These are phyloP conservation scores for Anas bernieri DNA, from an alignment of 2,797 vertebrate genomes.

Conservation along the genomic window DNA sequence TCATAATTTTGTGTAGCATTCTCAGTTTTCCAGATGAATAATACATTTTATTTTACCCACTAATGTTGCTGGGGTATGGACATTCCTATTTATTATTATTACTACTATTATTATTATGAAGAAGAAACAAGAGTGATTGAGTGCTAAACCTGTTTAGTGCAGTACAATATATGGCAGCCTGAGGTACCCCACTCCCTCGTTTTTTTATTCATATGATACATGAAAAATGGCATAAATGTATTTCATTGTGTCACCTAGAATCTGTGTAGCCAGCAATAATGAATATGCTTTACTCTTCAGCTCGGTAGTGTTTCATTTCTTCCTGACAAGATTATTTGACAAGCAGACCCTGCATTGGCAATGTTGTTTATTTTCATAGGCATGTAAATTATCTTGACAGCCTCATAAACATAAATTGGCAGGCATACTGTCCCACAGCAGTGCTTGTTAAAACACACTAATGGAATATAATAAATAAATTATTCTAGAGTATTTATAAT, in stretches of 20 bases:
- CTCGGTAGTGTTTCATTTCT: slow-evolving; percentile 79
- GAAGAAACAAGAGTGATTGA: slow-evolving; percentile 54
- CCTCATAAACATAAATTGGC: slow-evolving; percentile 85
- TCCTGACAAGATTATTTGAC: slow-evolving; percentile 82
- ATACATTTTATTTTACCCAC: slow-evolving; percentile 69
- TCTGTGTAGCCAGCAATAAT: slow-evolving; percentile 78
- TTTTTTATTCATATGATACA: slow-evolving; percentile 78
- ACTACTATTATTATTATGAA: slow-evolving; percentile 44
- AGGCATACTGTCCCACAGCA: slow-evolving; percentile 79
- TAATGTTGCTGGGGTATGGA: slow-evolving; percentile 24
- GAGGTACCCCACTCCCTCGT: slow-evolving; percentile 66
- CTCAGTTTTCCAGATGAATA: slow-evolving; percentile 71
- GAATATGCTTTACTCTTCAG: slow-evolving; percentile 77
- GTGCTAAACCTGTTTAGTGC: slow-evolving; percentile 70
- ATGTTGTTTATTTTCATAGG: slow-evolving; percentile 82
- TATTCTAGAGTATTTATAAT: slow-evolving; percentile 69
- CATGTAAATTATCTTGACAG: slow-evolving; percentile 85
- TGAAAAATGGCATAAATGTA: slow-evolving; percentile 79
- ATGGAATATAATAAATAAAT: slow-evolving; percentile 84
- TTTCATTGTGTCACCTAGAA: slow-evolving; percentile 79
- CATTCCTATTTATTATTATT: slow-evolving; percentile 29
- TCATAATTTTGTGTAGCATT: slow-evolving; percentile 53
- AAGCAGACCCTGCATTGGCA: slow-evolving; percentile 76
- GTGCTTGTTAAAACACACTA: slow-evolving; percentile 82
- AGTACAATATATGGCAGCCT: slow-evolving; percentile 52